Conservation (phyloP, 2,888 invertebrate species). For the Heliconius erato region DNA sequence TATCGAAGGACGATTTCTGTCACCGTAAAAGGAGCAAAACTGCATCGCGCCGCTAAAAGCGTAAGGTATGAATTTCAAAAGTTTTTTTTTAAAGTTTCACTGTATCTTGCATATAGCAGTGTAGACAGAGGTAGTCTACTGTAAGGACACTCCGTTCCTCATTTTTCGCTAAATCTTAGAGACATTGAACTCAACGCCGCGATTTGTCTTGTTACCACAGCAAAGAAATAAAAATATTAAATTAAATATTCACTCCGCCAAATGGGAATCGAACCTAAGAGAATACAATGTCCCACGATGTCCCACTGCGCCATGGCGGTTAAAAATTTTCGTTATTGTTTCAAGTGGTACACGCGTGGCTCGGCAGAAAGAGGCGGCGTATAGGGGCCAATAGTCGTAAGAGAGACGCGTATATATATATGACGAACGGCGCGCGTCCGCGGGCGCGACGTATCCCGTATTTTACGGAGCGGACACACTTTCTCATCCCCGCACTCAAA, state of each 20-base stretch:
- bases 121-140: background rate
- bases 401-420: conserved; percentile 66
- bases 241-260: background rate
- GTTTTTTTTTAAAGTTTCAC: conserved; percentile 56
- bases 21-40: conserved; percentile 53
- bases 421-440: conserved; percentile 80
- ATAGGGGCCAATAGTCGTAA: conserved; percentile 52
- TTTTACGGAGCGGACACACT: conserved; percentile 79
- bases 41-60: conserved; percentile 54
- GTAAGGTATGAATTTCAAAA: conserved; percentile 60
- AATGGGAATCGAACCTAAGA: background rate
- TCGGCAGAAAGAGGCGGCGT: conserved; percentile 60
- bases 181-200: background rate
- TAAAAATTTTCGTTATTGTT: conserved; percentile 78
- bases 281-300: too few species aligned
- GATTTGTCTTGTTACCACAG: background rate
- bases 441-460: conserved; percentile 74
- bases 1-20: conserved; percentile 59
- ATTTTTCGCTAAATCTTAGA: background rate
- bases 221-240: background rate
- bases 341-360: conserved; percentile 75
- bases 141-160: too few species aligned
- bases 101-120: background rate
- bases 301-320: too few species aligned
- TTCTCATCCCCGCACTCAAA: conserved; percentile 82